phyloP scores from a whole-genome alignment of 1,140 invertebrate species.

The Aculops lycopersici region DNA sequence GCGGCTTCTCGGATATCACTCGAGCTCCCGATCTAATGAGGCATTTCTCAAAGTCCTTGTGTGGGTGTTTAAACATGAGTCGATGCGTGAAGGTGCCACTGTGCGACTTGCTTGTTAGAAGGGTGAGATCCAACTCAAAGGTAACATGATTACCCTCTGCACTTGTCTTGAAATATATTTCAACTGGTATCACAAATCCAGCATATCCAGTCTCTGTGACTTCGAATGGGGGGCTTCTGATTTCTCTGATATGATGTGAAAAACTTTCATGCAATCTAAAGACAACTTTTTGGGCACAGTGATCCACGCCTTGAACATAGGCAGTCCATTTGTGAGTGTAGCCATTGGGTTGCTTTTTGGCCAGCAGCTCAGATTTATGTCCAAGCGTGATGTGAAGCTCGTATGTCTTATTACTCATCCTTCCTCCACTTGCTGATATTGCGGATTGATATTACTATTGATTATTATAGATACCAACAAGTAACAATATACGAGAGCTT shows the following conservation, averaged over 20 bases:
- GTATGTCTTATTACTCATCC: neutral
- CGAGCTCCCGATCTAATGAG: conserved; percentile 54
- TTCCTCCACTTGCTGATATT: too few species aligned
- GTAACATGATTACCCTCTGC: conserved; percentile 56
- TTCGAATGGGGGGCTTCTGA: conserved; percentile 63
- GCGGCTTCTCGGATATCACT: too few species aligned
- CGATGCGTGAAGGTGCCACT: conserved; percentile 30
- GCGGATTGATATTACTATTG: neutral
- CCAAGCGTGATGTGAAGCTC: neutral
- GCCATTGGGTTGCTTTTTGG: neutral
- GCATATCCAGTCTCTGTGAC: conserved; percentile 76
- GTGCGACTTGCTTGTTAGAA: conserved; percentile 36
- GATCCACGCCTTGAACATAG: conserved; percentile 56
- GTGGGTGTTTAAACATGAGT: conserved; percentile 44
- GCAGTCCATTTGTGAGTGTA: conserved; percentile 23
- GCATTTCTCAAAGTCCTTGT: conserved; percentile 55
- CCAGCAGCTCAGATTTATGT: neutral
- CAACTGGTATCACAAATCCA: conserved; percentile 57
- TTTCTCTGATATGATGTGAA: conserved; percentile 46
- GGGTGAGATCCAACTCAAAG: conserved; percentile 50
- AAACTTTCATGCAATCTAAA: conserved; percentile 71
- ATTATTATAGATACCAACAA: too few species aligned
- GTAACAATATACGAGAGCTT: too few species aligned
- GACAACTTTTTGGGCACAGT: conserved; percentile 76
- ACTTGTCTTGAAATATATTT: conserved; percentile 60